phyloP scores from a whole-genome alignment of 2,888 invertebrate genomes.

The Drosophila dives region DNA sequence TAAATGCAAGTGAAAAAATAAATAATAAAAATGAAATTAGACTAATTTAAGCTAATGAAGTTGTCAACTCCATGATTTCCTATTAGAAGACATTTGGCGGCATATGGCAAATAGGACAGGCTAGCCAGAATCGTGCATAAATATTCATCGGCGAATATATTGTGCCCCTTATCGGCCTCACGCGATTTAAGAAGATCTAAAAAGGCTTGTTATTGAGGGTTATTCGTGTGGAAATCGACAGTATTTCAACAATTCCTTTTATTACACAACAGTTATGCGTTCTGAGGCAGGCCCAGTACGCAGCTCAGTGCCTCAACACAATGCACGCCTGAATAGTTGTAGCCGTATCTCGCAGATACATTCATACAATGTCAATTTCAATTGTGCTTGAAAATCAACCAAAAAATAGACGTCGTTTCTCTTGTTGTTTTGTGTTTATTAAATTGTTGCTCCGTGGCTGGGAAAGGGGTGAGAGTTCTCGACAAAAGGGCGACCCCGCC shows the following conservation, averaged over 20 bases:
- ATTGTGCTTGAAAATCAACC: constrained; percentile 61
- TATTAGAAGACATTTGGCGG: not conserved
- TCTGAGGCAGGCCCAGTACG: constrained; percentile 1
- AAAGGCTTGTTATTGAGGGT: constrained; percentile 42
- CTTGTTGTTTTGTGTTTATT: constrained; percentile 67
- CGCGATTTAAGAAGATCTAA: constrained; percentile 39
- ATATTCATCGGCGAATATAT: constrained; percentile 41
- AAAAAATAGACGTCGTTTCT: constrained; percentile 42
- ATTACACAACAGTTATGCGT: constrained; percentile 52
- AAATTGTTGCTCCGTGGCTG: constrained; percentile 58
- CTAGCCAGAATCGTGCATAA: constrained; percentile 13
- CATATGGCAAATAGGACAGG: constrained; percentile 7
- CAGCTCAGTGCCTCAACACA: constrained; percentile 60
- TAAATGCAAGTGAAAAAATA: not conserved
- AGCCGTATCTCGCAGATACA: constrained; percentile 30
- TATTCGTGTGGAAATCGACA: constrained; percentile 70
- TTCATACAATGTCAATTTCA: constrained; percentile 50
- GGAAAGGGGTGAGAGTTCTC: constrained; percentile 59
- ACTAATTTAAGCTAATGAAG: too few relatives aligned
- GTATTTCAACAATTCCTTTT: constrained; percentile 66
- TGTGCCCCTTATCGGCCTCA: constrained; percentile 35
- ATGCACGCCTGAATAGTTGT: constrained; percentile 26
- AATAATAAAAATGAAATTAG: not conserved
- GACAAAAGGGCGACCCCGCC: constrained; percentile 31
- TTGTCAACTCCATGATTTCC: not conserved